Conservation (phyloP, 2,888 invertebrate species). For the Calameuta pallipes region DNA sequence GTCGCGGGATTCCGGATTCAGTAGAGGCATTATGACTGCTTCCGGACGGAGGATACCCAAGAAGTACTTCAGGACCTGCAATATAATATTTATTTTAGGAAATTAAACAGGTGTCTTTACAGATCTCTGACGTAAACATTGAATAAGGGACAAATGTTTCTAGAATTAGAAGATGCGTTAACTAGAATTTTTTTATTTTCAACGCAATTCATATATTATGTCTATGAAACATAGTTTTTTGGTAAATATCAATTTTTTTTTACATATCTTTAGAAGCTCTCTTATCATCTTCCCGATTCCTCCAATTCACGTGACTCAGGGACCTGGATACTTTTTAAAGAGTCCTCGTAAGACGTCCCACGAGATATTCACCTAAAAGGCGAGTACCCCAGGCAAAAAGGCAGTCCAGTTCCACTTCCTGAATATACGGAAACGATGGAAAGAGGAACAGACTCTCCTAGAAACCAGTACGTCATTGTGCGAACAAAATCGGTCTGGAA, state of each 20-base stretch:
- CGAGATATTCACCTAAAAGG: background rate
- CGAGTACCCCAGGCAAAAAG: background rate
- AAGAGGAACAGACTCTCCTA: background rate
- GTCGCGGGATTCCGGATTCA: slow-evolving; percentile 51
- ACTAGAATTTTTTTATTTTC: background rate
- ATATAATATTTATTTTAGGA: background rate
- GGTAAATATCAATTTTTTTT: background rate
- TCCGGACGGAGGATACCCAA: slow-evolving; percentile 48
- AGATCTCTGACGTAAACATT: background rate
- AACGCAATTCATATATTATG: background rate
- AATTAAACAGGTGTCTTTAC: background rate
- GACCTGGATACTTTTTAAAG: background rate
- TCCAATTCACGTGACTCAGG: background rate
- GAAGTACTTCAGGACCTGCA: slow-evolving; percentile 27
- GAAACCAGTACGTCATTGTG: background rate
- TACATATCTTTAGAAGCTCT: background rate
- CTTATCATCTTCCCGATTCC: no score
- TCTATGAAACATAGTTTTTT: background rate
- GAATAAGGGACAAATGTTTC: background rate
- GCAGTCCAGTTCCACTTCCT: slow-evolving; percentile 2
- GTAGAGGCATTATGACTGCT: slow-evolving; percentile 57
- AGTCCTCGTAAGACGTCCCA: background rate
- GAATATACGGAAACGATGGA: slow-evolving; percentile 9
- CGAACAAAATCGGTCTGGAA: background rate
- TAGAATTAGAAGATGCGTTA: background rate